These are phyloP conservation scores for Drosophila ohnishii DNA, from an alignment of 1,140 invertebrate species.

Conservation along the genomic window DNA sequence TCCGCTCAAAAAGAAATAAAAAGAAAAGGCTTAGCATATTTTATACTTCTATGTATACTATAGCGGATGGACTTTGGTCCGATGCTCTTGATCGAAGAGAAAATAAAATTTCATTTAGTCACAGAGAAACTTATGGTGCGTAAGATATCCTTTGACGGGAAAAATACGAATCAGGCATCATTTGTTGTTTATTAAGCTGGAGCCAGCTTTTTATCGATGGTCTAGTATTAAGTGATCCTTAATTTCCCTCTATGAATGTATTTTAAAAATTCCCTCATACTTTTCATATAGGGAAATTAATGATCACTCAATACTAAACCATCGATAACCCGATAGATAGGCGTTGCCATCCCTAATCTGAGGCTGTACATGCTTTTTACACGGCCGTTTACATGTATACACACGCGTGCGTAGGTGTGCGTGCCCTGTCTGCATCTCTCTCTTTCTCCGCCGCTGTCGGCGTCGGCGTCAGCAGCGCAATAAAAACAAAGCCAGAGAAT, in stretches of 20 bases:
- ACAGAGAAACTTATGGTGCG: neutral
- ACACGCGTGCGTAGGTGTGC: conserved; percentile 46
- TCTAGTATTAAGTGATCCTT: too few relatives aligned
- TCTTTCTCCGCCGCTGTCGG: conserved; percentile 21
- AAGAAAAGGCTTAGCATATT: neutral
- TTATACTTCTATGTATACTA: neutral
- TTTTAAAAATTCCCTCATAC: too few relatives aligned
- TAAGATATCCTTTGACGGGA: neutral
- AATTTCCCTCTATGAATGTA: too few relatives aligned
- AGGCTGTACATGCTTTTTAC: conserved; percentile 34
- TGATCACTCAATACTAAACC: too few relatives aligned
- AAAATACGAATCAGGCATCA: too few relatives aligned
- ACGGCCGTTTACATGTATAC: conserved; percentile 39
- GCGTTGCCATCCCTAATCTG: conserved; percentile 35
- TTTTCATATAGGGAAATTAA: too few relatives aligned
- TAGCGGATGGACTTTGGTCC: neutral
- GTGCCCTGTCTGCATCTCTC: conserved; percentile 39
- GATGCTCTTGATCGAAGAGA: neutral
- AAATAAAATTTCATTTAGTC: neutral
- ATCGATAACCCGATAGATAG: conserved; percentile 32
- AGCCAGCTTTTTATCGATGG: too few relatives aligned
- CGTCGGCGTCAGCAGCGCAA: conserved; percentile 41
- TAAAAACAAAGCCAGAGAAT: conserved; percentile 46
- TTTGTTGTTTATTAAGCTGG: too few relatives aligned
- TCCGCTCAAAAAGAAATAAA: neutral